Percentiles rank a stretch among this genome's conserved stretches.
phyloP scores from a whole-genome alignment of 2,888 invertebrate genomes.

The Dorcus parallelipipedus region DNA sequence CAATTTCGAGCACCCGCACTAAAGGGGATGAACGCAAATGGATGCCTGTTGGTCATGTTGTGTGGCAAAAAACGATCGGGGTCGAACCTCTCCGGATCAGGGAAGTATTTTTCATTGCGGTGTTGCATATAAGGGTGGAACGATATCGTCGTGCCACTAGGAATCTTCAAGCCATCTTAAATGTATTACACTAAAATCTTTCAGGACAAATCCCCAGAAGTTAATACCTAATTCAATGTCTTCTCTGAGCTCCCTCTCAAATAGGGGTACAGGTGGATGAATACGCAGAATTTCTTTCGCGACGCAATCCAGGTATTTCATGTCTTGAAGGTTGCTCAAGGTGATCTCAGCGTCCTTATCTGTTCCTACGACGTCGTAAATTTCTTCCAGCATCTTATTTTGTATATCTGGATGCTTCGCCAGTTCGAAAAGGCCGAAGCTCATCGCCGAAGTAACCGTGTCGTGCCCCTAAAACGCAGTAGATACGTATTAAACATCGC shows the following conservation, averaged over 20 bases:
- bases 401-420: conserved; percentile 53
- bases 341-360: conserved; percentile 30
- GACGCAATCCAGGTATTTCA: conserved; percentile 48
- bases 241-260: conserved; percentile 7
- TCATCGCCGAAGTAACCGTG: conserved; percentile 54
- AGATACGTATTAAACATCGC: too few relatives aligned
- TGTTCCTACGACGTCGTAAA: conserved; percentile 32
- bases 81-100: conserved; percentile 38
- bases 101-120: conserved; percentile 29
- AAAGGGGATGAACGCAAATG: conserved; percentile 46
- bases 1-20: conserved; percentile 50
- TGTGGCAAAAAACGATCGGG: conserved; percentile 46
- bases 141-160: conserved; percentile 7
- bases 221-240: neutral
- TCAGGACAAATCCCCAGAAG: too few relatives aligned
- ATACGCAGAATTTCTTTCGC: conserved; percentile 23
- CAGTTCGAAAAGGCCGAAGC: conserved; percentile 52
- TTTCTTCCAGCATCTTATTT: conserved; percentile 36
- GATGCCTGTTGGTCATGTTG: conserved; percentile 43
- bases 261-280: conserved; percentile 17
- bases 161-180: conserved; percentile 5
- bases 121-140: conserved; percentile 4
- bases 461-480: conserved; percentile 49
- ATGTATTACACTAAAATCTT: too few relatives aligned
- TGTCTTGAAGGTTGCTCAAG: conserved; percentile 41